Percentiles rank a stretch among this genome's conserved stretches.
These are phyloP conservation scores for Gadopsis bispinosus DNA, from an alignment of 2,797 vertebrate species.

Conservation along the genomic window DNA sequence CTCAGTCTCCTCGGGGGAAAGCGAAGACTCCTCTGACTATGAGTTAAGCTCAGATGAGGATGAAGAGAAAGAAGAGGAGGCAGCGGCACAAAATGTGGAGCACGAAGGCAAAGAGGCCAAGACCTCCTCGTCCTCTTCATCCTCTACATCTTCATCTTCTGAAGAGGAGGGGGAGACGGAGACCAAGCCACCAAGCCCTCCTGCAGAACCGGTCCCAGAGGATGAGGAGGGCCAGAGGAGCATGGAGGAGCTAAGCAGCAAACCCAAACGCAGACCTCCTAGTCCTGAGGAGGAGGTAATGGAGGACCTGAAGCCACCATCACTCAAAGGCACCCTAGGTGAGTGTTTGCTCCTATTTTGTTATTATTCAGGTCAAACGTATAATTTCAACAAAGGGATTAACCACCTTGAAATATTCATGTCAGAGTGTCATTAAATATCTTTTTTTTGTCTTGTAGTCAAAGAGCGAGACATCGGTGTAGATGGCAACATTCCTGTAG, in stretches of 20 bases:
- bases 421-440: neutral
- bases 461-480: slow-evolving; percentile 72
- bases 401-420: neutral
- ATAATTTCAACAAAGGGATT: neutral
- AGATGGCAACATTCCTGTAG: slow-evolving; percentile 66
- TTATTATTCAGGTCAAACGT: neutral
- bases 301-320: slow-evolving; percentile 79
- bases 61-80: slow-evolving; percentile 83
- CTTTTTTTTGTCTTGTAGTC: slow-evolving; percentile 56
- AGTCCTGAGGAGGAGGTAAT: slow-evolving; percentile 64
- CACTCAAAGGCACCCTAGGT: slow-evolving; percentile 84
- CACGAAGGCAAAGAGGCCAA: slow-evolving; percentile 71
- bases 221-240: slow-evolving; percentile 62
- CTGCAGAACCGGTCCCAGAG: slow-evolving; percentile 50
- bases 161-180: slow-evolving; percentile 68
- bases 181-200: slow-evolving; percentile 68
- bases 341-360: slow-evolving; percentile 21
- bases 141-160: slow-evolving; percentile 77
- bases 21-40: slow-evolving; percentile 90
- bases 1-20: slow-evolving; percentile 87
- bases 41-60: slow-evolving; percentile 92
- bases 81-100: slow-evolving; percentile 46
- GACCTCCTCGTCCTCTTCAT: slow-evolving; percentile 75
- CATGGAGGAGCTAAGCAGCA: slow-evolving; percentile 64
- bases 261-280: slow-evolving; percentile 62